These are phyloP conservation scores for Eueides isabella DNA, from an alignment of 1,140 invertebrate genomes.

Conservation along the genomic window DNA sequence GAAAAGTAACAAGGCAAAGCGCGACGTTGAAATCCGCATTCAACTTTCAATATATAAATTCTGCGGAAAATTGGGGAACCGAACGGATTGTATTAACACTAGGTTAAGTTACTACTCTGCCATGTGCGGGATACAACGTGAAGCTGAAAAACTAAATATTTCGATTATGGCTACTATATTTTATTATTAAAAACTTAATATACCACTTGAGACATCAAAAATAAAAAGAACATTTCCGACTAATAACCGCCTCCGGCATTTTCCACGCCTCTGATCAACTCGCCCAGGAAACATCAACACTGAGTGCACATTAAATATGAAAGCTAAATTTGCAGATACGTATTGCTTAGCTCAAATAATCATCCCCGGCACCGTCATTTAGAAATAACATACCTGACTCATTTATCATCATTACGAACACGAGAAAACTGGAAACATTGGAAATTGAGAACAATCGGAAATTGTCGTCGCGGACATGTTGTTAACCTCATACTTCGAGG, in stretches of 20 bases:
- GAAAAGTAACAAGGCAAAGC: too few relatives aligned
- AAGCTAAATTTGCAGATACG: slow-evolving; percentile 31
- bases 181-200: too few relatives aligned
- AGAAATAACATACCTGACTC: slow-evolving; percentile 26
- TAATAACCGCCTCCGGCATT: background rate
- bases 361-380: slow-evolving; percentile 25
- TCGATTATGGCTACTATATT: too few relatives aligned
- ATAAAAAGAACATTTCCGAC: too few relatives aligned
- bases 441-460: slow-evolving; percentile 14
- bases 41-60: too few relatives aligned
- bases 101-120: too few relatives aligned
- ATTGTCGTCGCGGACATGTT: slow-evolving; percentile 23
- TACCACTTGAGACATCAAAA: too few relatives aligned
- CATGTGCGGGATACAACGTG: too few relatives aligned
- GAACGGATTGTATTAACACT: too few relatives aligned
- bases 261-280: slow-evolving; percentile 6
- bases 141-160: too few relatives aligned
- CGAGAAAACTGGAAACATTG: slow-evolving; percentile 31
- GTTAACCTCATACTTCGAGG: slow-evolving; percentile 14
- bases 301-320: slow-evolving; percentile 21
- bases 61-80: too few relatives aligned
- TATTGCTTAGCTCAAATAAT: slow-evolving; percentile 40
- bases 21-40: too few relatives aligned
- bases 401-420: slow-evolving; percentile 48
- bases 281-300: background rate